Evolutionary conservation across 2,888 invertebrate species (phyloP).

Genomic region (Drosophila prostipennis): DNA sequence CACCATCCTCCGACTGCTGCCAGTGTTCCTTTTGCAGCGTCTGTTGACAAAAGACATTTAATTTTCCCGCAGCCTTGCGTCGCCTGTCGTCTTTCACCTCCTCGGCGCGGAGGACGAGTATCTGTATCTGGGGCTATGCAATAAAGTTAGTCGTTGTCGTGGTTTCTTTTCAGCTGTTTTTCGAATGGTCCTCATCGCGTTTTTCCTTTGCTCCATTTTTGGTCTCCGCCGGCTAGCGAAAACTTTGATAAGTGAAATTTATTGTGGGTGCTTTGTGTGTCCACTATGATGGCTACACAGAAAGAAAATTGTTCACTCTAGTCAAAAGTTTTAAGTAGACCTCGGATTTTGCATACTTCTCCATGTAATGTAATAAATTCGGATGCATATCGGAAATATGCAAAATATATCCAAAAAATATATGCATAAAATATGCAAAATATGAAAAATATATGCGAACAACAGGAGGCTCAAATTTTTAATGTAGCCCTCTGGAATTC

Average conservation of each 20-base stretch:
- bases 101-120: constrained; percentile 34
- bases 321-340: too few species aligned
- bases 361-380: too few species aligned
- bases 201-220: constrained; percentile 55
- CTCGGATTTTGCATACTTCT: too few species aligned
- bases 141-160: constrained; percentile 64
- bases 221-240: constrained; percentile 52
- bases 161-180: constrained; percentile 24
- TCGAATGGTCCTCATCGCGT: constrained; percentile 20
- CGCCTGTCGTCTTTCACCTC: constrained; percentile 34
- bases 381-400: too few species aligned
- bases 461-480: too few species aligned
- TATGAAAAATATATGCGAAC: too few species aligned
- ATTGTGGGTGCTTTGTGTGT: constrained; percentile 69
- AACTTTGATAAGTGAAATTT: constrained; percentile 78
- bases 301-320: constrained; percentile 2
- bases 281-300: constrained; percentile 39
- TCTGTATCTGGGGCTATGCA: constrained; percentile 60
- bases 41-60: constrained; percentile 78
- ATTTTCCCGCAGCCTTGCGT: constrained; percentile 71
- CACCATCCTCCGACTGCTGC: constrained; percentile 2
- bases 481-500: too few species aligned
- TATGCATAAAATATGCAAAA: too few species aligned
- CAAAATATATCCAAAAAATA: too few species aligned
- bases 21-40: constrained; percentile 46